A percentile compares a stretch with the other conserved stretches of the same genome.
phyloP scores from a whole-genome alignment of 2,113 vertebrate genomes.

The Zapornia atra region DNA sequence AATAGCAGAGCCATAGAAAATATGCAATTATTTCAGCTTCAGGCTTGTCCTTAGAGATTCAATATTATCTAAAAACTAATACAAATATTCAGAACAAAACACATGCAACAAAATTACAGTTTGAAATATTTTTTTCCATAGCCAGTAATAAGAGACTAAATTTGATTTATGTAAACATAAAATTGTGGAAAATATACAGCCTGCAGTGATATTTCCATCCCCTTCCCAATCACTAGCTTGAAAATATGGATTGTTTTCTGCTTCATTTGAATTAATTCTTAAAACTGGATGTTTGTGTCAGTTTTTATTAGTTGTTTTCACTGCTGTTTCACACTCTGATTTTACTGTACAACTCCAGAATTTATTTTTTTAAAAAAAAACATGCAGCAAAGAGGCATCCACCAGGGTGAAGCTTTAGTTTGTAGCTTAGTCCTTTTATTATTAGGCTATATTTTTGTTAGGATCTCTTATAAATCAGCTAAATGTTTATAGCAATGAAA shows the following conservation, averaged over 20 bases:
- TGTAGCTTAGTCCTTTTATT: not conserved
- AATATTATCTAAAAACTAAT: constrained; percentile 14
- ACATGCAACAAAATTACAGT: not conserved
- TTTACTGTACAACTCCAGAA: not conserved
- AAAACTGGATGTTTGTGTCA: not conserved
- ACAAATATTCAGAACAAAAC: constrained; percentile 10
- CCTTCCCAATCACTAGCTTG: not conserved
- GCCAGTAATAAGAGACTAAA: not conserved
- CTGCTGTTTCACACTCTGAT: not conserved
- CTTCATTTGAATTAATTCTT: not conserved
- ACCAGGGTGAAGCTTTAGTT: not conserved
- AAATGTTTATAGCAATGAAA: not conserved
- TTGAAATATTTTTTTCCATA: not conserved
- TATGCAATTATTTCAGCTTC: not conserved
- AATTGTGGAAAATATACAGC: not conserved
- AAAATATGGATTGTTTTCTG: not conserved
- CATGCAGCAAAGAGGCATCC: not conserved
- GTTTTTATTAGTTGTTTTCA: constrained; percentile 3
- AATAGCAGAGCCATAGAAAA: constrained; percentile 1
- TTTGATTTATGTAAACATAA: not conserved
- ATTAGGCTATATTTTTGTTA: not conserved
- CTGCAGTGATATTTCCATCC: not conserved
- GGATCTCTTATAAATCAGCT: not conserved
- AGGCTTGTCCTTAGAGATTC: not conserved
- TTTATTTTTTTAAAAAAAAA: not conserved